Evolutionary conservation across 1,140 invertebrate genomes (phyloP).

Genomic region (Artemia franciscana): DNA sequence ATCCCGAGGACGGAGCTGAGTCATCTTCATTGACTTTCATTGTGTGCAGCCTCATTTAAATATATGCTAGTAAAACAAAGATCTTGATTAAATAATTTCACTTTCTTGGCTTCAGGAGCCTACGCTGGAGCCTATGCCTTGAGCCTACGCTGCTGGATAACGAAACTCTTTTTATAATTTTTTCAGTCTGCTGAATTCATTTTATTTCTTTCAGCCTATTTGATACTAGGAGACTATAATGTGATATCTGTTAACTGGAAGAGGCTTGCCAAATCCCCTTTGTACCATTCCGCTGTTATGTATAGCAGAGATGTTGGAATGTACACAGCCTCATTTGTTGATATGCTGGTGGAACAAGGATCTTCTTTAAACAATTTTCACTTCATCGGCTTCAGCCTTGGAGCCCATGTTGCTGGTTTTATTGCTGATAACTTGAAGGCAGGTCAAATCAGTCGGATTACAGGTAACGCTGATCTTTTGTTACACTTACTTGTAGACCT

Average conservation of each 20-base stretch:
- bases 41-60: too few relatives aligned
- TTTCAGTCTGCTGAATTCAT: too few relatives aligned
- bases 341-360: constrained; percentile 9
- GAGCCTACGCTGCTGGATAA: too few relatives aligned
- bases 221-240: constrained; percentile 8
- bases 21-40: too few relatives aligned
- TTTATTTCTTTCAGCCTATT: constrained; percentile 7
- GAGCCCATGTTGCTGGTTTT: constrained; percentile 10
- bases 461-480: constrained; percentile 7
- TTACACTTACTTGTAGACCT: too few relatives aligned
- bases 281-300: constrained; percentile 6
- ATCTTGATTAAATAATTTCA: too few relatives aligned
- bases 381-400: constrained; percentile 10
- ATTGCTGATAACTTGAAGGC: constrained; percentile 3
- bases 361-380: constrained; percentile 5
- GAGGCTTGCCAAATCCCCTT: constrained; percentile 6
- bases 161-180: too few relatives aligned
- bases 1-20: too few relatives aligned
- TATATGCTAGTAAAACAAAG: too few relatives aligned
- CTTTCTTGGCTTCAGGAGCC: too few relatives aligned
- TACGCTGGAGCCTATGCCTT: too few relatives aligned
- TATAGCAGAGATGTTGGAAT: constrained; percentile 6
- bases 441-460: constrained; percentile 7
- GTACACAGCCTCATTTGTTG: constrained; percentile 6
- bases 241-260: constrained; percentile 11